Evolutionary conservation across 2,888 invertebrate species (phyloP).

Genomic region (Timema cristinae): DNA sequence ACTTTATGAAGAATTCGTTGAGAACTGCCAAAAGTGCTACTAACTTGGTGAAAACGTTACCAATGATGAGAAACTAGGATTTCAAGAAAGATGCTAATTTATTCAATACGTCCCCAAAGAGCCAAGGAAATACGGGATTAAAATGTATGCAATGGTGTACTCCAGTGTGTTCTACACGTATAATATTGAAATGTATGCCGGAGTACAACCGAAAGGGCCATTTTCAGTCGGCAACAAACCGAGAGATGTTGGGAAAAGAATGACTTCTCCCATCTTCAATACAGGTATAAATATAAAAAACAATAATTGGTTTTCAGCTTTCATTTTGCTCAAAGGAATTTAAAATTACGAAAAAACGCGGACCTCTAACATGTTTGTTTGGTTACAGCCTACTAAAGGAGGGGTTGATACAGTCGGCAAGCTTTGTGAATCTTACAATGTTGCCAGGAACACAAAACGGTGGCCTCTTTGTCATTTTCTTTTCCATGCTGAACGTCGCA

Average conservation of each 20-base stretch:
- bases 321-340: neutral
- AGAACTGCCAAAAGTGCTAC: conserved; percentile 29
- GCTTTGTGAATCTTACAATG: too few species aligned
- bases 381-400: too few species aligned
- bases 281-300: neutral
- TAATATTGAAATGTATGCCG: neutral
- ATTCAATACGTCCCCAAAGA: conserved; percentile 7
- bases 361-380: too few species aligned
- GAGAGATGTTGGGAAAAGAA: neutral
- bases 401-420: too few species aligned
- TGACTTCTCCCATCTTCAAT: neutral
- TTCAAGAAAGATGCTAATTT: conserved; percentile 8
- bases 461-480: too few species aligned
- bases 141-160: conserved; percentile 3
- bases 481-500: too few species aligned
- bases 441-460: too few species aligned
- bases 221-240: neutral
- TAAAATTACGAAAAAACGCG: too few species aligned
- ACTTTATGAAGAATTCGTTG: conserved; percentile 34
- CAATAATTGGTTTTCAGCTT: neutral
- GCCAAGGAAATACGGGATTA: conserved; percentile 3
- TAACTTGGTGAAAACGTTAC: conserved; percentile 31
- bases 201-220: neutral
- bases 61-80: neutral
- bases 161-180: neutral